These are phyloP conservation scores for Myopa testacea DNA, from an alignment of 2,888 invertebrate genomes.

Conservation along the genomic window DNA sequence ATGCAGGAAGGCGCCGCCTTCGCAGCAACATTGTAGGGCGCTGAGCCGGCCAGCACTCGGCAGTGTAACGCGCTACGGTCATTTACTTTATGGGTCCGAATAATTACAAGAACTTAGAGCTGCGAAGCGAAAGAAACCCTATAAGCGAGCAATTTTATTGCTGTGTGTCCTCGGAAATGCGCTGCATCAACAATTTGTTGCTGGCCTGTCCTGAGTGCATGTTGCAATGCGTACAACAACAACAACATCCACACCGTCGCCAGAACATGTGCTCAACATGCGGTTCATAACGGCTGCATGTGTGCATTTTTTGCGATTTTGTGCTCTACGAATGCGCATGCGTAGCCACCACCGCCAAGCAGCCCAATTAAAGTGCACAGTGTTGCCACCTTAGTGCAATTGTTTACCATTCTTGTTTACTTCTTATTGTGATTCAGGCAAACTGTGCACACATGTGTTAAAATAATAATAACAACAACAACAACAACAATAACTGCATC, in stretches of 20 bases:
- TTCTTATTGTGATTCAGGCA: constrained; percentile 14
- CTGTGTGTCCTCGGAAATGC: not conserved
- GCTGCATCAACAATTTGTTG: constrained; percentile 10
- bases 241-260: constrained; percentile 12
- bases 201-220: not conserved
- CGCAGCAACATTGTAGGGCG: too few relatives aligned
- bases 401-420: not conserved
- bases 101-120: not conserved
- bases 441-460: constrained; percentile 22
- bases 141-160: not conserved
- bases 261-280: constrained; percentile 38
- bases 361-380: constrained; percentile 20
- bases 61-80: not conserved
- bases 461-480: constrained; percentile 13
- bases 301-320: constrained; percentile 32
- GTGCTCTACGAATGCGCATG: not conserved
- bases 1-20: too few relatives aligned
- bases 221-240: constrained; percentile 19
- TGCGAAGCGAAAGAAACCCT: not conserved
- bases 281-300: constrained; percentile 16
- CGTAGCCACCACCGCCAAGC: not conserved
- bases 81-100: not conserved
- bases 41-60: not conserved
- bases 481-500: not conserved
- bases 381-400: constrained; percentile 31